Evolutionary conservation across 2,797 vertebrate species (phyloP), one percentile per base, ranked within the genome.

Genomic region (Molossus molossus): DNA sequence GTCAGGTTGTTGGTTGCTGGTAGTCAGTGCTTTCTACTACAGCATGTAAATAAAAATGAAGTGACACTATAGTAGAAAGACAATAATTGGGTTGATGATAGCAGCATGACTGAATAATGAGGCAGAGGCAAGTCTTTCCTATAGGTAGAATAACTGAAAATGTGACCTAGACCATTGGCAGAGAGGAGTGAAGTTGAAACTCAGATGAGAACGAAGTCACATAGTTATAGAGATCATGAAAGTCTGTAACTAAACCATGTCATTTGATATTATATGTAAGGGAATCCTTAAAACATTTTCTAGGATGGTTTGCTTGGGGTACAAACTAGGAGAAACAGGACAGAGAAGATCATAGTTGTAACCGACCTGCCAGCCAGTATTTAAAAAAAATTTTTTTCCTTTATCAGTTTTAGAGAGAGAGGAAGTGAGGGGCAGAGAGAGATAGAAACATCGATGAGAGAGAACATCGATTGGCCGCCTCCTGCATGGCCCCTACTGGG

Each of bases 171-270:
- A 53, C 21, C 12, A 27, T 50, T 17, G 3, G 6, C 18, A 62
- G 67, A 89, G 53, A 50, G 10, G 55, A 64, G 20, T 50, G 64
- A 85, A 92, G 69, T 4, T 69, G 37, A 91, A 72, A 62, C 27
- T 40, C 65, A 53, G 55, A 80, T 57, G 57, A 83, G 60, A 67
- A 94, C 90, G 27, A 75, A 70, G 40, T 82, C 45, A 95, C 27
- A 58, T 70, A 88, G 55, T 21, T 76, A 58, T 5, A 29, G 33
- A 73, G 21, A n/a, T 75, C 0, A 5, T 37, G 37, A 45, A 86
- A 57, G 7, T 64, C 33, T 64, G 1, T 70, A 82, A 67, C 20
- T 82, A 62, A 95, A 88, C 69, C n/a, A 15, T 9, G 57, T 75
- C 37, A 65, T 14, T 81, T 95, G 69, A 45, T 87, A 69, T 87